A percentile compares a stretch with the other conserved stretches of the same genome.
phyloP scores from a whole-genome alignment of 2,888 invertebrate species.

The Drosophila infuscata region DNA sequence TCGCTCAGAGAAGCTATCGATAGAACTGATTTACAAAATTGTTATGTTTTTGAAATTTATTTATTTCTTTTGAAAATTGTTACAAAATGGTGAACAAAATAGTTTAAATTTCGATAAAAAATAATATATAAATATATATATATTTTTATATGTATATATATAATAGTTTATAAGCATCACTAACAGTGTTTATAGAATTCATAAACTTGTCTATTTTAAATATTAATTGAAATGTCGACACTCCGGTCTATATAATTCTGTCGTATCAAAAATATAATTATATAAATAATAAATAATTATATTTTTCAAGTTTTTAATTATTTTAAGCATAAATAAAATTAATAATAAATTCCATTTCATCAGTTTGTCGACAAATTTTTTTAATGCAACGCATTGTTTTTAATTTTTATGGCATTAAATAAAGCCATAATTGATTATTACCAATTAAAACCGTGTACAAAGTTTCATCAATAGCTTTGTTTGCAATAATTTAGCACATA shows the following conservation, averaged over 20 bases:
- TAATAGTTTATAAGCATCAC: not conserved
- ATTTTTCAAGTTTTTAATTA: not conserved
- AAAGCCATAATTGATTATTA: not conserved
- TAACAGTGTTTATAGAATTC: not conserved
- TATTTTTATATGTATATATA: not conserved
- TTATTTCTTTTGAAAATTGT: not conserved
- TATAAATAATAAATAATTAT: no score
- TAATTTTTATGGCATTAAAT: not conserved
- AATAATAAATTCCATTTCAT: not conserved
- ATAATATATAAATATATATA: no score
- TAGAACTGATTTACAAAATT: not conserved
- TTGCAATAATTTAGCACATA: not conserved
- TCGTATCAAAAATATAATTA: no score
- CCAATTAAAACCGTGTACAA: not conserved
- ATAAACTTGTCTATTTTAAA: not conserved
- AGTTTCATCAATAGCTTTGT: no score
- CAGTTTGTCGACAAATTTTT: not conserved
- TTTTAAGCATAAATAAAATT: not conserved
- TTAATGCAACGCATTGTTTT: not conserved
- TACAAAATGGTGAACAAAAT: not conserved
- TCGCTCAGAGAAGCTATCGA: not conserved
- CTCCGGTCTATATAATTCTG: not conserved
- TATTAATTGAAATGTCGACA: not conserved
- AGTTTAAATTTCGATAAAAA: not conserved
- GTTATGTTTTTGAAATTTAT: not conserved